A percentile compares a stretch with the other conserved stretches of the same genome.
These are phyloP conservation scores for Geotrypetes seraphini DNA, from an alignment of 2,797 vertebrate genomes.

Conservation along the genomic window DNA sequence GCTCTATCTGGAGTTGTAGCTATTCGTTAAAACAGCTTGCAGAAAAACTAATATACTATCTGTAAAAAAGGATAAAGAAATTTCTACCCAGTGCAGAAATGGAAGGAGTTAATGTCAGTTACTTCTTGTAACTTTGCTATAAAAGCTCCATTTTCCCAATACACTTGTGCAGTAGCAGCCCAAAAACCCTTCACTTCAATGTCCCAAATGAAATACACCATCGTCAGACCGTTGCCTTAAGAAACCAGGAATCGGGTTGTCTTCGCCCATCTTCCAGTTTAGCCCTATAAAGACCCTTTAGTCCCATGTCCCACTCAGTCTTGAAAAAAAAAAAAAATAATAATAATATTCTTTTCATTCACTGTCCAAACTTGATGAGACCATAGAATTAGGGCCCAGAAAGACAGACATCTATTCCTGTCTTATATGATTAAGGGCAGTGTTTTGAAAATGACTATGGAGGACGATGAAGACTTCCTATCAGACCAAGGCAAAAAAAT, in stretches of 20 bases:
- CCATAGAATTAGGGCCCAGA: conserved; percentile 7
- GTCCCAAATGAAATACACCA: conserved; percentile 37
- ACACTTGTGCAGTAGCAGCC: conserved; percentile 26
- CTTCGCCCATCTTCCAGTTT: conserved; percentile 14
- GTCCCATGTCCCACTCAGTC: conserved; percentile 15
- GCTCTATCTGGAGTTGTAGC: conserved; percentile 29
- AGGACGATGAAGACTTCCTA: too few species aligned
- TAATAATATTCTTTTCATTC: too few species aligned
- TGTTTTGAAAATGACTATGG: too few species aligned
- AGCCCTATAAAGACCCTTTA: too few species aligned
- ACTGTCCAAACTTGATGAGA: conserved; percentile 6
- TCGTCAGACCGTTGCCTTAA: conserved; percentile 10
- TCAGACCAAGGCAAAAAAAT: too few species aligned
- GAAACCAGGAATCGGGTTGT: conserved; percentile 4
- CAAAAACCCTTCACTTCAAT: conserved; percentile 17
- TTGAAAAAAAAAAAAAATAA: conserved; percentile 3
- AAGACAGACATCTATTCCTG: too few species aligned
- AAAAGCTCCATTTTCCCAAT: conserved; percentile 29
- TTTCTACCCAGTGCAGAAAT: conserved; percentile 35
- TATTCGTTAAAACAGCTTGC: too few species aligned
- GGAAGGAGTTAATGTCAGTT: conserved; percentile 35
- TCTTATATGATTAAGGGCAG: too few species aligned
- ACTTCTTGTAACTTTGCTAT: too few species aligned
- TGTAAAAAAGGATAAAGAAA: conserved; percentile 28
- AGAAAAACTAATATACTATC: conserved; percentile 31